Evolutionary conservation across 2,888 invertebrate genomes (phyloP).

Genomic region (Cyaniris semiargus): DNA sequence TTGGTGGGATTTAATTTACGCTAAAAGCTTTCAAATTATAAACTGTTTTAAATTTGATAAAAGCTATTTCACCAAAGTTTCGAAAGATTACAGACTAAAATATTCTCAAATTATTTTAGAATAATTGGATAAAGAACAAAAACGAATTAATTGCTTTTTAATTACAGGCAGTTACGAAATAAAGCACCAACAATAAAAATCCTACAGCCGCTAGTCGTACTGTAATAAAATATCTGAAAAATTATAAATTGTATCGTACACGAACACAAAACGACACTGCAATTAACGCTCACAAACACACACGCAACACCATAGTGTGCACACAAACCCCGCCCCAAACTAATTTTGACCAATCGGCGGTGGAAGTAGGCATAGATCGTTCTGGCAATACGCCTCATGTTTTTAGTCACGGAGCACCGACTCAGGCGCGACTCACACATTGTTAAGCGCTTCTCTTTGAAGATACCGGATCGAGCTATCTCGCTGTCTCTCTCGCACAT

Average conservation of each 20-base stretch:
- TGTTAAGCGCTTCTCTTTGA: constrained; percentile 74
- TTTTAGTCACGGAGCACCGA: constrained; percentile 78
- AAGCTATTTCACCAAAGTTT: background rate
- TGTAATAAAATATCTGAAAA: constrained; percentile 55
- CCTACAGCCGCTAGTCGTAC: constrained; percentile 41
- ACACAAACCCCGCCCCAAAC: constrained; percentile 70
- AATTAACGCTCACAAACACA: constrained; percentile 74
- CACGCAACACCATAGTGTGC: constrained; percentile 66
- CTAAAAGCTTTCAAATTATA: background rate
- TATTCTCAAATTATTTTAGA: background rate
- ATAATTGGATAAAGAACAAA: constrained; percentile 4
- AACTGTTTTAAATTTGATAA: background rate
- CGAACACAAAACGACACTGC: constrained; percentile 71
- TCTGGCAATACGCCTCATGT: constrained; percentile 76
- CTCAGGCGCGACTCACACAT: constrained; percentile 81
- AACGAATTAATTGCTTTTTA: constrained; percentile 15
- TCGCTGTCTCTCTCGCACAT: constrained; percentile 68
- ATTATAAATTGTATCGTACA: constrained; percentile 65
- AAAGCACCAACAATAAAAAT: constrained; percentile 30
- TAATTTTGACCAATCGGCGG: constrained; percentile 71
- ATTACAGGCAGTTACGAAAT: constrained; percentile 18
- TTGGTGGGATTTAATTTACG: too few species aligned
- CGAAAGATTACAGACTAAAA: background rate
- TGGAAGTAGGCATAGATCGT: constrained; percentile 72
- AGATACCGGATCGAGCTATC: constrained; percentile 71